Base-by-base conservation (phyloP, 2,113 vertebrate genomes). In the Euleptes europaea region DNA sequence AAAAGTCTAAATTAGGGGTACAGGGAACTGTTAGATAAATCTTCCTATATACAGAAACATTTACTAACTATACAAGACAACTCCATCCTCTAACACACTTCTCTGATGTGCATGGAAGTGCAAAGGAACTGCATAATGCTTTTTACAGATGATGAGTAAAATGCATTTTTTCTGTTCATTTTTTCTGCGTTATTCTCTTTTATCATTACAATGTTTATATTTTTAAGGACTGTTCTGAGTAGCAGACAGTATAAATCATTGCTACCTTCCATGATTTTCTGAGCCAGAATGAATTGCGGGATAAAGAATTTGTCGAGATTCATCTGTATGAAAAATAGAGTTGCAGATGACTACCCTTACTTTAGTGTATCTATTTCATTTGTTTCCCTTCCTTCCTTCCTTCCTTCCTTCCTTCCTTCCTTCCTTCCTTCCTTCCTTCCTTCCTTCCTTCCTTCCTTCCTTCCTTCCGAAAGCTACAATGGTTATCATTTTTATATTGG, bases 1-100 rank as follows among this genome's bases (percentile, higher is more conserved):
- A 13, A 1, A 73, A 19, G 17, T 42, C 2, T 78, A 85, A 86
- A 89, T 90, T 69, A 86, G 21, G 4, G 1, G 70, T 15, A 88
- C 80, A 78, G 1, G 14, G 84, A 0, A 19, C 28, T 1, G n/a
- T 57, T 79, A 14, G n/a, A 47, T 70, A 86, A 35, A 44, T 49
- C 21, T 85, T 63, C 40, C 31, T 79, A 44, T 3, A 47, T 72
- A n/a, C 47, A 85, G 28, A 72, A 85, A 72, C n/a, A 60, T 40
- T n/a, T 60, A 79, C 12, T 78, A 40, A 44, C 63, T 47, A 85
- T 49, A 47, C 38, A 85, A 26, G 31, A 60, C 10, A 72, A 7
- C 71, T 33, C 35, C 11, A 26, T 69, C 44, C 44, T n/a, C 66
- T 14, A 17, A 67, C n/a, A 44, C n/a, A 35, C 47, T 49, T 26